Evolutionary conservation across 1,140 invertebrate species (phyloP), one percentile per base, ranked within the genome.

Genomic region (Schlechtendalia chinensis): DNA sequence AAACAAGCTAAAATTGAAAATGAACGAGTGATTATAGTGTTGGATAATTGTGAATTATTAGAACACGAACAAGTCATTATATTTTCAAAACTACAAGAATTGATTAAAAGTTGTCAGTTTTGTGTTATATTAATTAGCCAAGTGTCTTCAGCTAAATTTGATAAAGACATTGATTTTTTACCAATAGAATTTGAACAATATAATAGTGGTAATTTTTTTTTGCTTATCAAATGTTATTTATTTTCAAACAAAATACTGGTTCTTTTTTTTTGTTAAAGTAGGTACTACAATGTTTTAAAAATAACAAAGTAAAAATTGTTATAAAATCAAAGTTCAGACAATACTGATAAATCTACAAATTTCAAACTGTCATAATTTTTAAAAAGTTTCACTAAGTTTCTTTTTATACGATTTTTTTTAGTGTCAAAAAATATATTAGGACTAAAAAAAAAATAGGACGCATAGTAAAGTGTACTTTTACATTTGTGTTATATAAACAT

Each of bases 21-120:
- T 59, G 50, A 71, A 80, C 14, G 45, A 83, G 45, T 27, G 39
- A n/a, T 61, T 39, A 29, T 81, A 87, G 86, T 94, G 1, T 88
- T 96, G 39, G 93, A 96, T 84, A 92, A 93, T 84, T 91, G 92
- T 63, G 93, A 95, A 81, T 88, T 90, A 82, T 85, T 97, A 1
- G 87, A 92, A 47, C 85, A 86, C 0, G 91, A 90, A 85, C 87
- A 96, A 82, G 84, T 95, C 17, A 88, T 91, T 53, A 88, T 89
- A 3, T 89, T 97, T 79, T 85, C 93, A 32, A 87, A 90, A 56
- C 84, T 96, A 1, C 89, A 90, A 83, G 92, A 96, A 87, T 86
- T 96, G 16, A 91, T 91, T 81, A 86, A 86, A 45, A 84, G 91
- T 10, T 61, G 83, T 1, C 91, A 94, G 84, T 85, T 96, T 29